Conservation (phyloP, 2,888 invertebrate genomes). For the Danaus chrysippus region DNA sequence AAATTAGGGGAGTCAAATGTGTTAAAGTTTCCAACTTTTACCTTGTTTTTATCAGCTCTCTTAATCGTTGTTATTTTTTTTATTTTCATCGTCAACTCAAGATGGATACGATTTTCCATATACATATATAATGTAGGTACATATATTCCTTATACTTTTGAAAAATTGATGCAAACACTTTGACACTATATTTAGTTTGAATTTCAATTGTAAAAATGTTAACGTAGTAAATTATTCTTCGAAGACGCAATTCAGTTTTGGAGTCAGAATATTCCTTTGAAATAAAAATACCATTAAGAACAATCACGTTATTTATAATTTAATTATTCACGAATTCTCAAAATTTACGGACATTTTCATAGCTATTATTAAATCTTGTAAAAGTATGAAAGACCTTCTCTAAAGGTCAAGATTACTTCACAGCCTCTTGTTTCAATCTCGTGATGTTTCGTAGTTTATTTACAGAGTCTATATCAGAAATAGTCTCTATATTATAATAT, state of each 20-base stretch:
- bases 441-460: neutral
- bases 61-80: too few species aligned
- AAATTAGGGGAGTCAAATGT: neutral
- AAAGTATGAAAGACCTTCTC: neutral
- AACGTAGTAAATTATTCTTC: too few species aligned
- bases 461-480: neutral
- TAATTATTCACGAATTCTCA: conserved; percentile 3
- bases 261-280: conserved; percentile 2
- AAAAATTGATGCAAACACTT: too few species aligned
- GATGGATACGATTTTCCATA: too few species aligned
- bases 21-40: neutral
- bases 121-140: too few species aligned
- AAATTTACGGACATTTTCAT: neutral
- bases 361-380: conserved; percentile 1
- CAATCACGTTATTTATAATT: conserved; percentile 4
- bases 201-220: too few species aligned
- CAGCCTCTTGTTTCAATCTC: neutral
- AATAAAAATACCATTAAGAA: conserved; percentile 4
- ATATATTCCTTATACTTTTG: too few species aligned
- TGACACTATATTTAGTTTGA: too few species aligned
- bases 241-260: neutral
- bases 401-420: conserved; percentile 3
- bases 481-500: neutral
- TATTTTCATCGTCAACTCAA: too few species aligned
- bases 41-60: neutral